A percentile compares a stretch with the other conserved stretches of the same genome.
Conservation (phyloP, 1,140 invertebrate species). For the Papilio helenus region DNA sequence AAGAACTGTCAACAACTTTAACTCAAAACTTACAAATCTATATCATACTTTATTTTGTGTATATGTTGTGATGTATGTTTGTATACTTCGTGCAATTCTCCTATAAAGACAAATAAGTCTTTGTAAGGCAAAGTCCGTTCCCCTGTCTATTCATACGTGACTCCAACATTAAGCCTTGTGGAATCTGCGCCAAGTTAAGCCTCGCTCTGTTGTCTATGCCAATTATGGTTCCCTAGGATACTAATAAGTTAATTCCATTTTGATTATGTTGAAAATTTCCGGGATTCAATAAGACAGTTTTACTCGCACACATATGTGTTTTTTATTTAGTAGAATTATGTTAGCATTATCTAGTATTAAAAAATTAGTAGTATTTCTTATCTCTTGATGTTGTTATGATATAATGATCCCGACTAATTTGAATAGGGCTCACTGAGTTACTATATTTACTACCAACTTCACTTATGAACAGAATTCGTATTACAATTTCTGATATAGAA, state of each 20-base stretch:
- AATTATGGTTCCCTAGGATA: conserved; percentile 36
- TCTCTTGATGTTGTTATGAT: background rate
- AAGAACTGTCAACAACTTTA: background rate
- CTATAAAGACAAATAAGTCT: conserved; percentile 24
- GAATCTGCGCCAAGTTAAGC: conserved; percentile 26
- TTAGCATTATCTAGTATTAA: background rate
- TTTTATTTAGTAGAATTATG: background rate
- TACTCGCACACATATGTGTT: background rate
- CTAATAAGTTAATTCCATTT: conserved; percentile 26
- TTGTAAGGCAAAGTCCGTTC: background rate
- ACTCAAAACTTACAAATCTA: too few relatives aligned
- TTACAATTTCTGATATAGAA: background rate
- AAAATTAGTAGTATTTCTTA: too few relatives aligned
- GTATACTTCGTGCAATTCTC: background rate
- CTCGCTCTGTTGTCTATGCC: conserved; percentile 23
- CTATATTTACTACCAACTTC: too few relatives aligned
- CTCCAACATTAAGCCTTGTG: conserved; percentile 25
- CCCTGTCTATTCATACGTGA: conserved; percentile 37
- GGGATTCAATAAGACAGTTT: background rate
- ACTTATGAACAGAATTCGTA: background rate
- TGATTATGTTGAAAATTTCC: conserved; percentile 19
- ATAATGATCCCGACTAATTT: too few relatives aligned
- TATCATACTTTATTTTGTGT: background rate
- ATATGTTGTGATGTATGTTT: background rate
- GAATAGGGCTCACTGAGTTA: too few relatives aligned